A percentile compares a stretch with the other conserved stretches of the same genome.
phyloP scores from a whole-genome alignment of 2,113 vertebrate genomes.

The Xiphophorus maculatus region DNA sequence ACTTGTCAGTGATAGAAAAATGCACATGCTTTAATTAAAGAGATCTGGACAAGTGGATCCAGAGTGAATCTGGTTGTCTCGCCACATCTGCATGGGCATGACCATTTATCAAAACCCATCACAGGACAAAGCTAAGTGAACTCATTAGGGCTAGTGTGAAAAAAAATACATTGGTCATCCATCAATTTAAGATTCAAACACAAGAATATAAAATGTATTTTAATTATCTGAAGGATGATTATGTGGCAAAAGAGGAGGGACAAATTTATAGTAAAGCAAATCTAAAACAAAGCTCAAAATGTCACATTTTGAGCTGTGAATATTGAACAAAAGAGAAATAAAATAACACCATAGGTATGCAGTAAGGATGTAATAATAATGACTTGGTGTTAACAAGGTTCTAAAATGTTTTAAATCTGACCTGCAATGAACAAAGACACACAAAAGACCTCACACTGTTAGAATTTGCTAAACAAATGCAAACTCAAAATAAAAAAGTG shows the following conservation, averaged over 20 bases:
- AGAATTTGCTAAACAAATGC: too few species aligned
- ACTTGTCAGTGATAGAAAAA: slow-evolving; percentile 78
- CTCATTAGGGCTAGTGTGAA: neutral
- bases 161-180: neutral
- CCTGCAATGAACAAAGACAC: too few species aligned
- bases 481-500: too few species aligned
- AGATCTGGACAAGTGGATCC: slow-evolving; percentile 63
- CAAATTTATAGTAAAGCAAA: neutral
- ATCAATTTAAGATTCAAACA: neutral
- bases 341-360: neutral
- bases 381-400: neutral
- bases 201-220: neutral
- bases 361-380: neutral
- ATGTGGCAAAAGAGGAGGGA: neutral
- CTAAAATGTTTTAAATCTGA: neutral
- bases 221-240: neutral
- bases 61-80: slow-evolving; percentile 59
- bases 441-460: too few species aligned
- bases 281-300: neutral
- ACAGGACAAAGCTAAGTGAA: slow-evolving; percentile 18
- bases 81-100: slow-evolving; percentile 38
- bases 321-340: neutral
- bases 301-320: neutral
- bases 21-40: slow-evolving; percentile 77
- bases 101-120: slow-evolving; percentile 40